phyloP scores from a whole-genome alignment of 2,113 vertebrate genomes.

The Mandrillus leucophaeus region DNA sequence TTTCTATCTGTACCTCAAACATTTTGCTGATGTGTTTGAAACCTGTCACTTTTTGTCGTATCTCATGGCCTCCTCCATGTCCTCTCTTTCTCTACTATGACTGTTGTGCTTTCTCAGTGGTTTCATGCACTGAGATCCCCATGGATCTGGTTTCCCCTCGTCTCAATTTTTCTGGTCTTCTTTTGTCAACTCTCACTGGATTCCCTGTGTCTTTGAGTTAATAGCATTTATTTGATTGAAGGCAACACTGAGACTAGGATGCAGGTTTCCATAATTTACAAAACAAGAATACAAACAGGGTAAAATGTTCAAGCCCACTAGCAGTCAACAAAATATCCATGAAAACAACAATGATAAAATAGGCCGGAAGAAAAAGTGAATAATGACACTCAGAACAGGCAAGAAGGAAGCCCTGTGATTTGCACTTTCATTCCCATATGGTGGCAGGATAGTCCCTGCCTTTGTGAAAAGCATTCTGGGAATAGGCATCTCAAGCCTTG shows the following conservation, averaged over 20 bases:
- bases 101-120: background rate
- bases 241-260: background rate
- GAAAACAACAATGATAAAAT: background rate
- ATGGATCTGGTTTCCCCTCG: background rate
- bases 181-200: background rate
- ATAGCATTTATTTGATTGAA: background rate
- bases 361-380: background rate
- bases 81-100: background rate
- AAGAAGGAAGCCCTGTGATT: background rate
- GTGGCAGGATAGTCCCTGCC: accelerated
- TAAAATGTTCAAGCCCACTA: background rate
- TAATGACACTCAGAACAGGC: accelerated
- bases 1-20: background rate
- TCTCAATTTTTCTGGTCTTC: background rate
- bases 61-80: accelerated
- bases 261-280: background rate
- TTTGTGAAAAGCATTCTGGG: background rate
- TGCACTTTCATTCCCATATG: background rate
- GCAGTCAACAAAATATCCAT: background rate
- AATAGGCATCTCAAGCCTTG: background rate
- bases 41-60: background rate
- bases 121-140: background rate
- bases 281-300: background rate
- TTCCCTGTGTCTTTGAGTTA: background rate
- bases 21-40: background rate